Evolutionary conservation across 2,888 invertebrate genomes (phyloP).

Genomic region (Bimastos eiseni): DNA sequence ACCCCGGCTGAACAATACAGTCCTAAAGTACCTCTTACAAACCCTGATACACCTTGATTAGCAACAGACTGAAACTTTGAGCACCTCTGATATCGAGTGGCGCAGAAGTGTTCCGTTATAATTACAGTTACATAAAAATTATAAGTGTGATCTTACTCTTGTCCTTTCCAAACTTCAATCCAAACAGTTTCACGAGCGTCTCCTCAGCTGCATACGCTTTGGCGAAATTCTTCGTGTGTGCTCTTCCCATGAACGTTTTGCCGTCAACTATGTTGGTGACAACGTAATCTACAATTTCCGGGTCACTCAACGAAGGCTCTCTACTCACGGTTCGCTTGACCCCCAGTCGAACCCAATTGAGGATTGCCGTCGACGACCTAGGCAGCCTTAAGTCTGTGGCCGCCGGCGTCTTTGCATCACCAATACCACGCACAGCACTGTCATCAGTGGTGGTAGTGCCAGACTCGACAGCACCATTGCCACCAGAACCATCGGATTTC

Average conservation of each 20-base stretch:
- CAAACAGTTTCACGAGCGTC: slow-evolving; percentile 19
- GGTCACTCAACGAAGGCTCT: neutral
- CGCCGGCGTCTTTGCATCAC: neutral
- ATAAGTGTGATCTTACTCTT: neutral
- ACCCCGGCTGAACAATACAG: no score
- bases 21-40: no score
- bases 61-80: neutral
- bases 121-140: no score
- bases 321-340: neutral
- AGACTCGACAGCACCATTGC: neutral
- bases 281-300: neutral
- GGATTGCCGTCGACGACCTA: neutral
- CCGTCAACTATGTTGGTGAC: neutral
- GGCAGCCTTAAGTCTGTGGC: neutral
- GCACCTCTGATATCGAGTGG: no score
- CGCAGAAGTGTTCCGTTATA: no score
- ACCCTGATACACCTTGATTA: neutral
- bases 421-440: neutral
- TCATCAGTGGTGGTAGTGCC: neutral
- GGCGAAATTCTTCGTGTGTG: neutral
- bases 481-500: neutral
- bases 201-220: slow-evolving; percentile 9
- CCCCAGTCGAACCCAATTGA: neutral
- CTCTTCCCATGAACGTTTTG: neutral
- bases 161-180: neutral